These are phyloP conservation scores for Hippocampus comes DNA, from an alignment of 2,113 vertebrate species.

Conservation along the genomic window DNA sequence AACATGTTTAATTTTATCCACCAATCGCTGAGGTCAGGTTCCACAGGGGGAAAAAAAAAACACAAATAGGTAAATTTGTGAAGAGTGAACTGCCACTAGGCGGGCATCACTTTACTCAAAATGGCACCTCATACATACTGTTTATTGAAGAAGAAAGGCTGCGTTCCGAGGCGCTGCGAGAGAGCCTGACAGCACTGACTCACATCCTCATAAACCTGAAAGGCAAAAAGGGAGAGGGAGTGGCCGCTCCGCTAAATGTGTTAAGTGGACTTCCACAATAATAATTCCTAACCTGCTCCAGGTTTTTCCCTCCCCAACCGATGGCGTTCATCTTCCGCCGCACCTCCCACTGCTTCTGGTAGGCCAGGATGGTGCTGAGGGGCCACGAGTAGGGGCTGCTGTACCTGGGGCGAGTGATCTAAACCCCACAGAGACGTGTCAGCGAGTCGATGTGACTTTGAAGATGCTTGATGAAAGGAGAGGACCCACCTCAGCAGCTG, in stretches of 20 bases:
- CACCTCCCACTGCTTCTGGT: constrained; percentile 95
- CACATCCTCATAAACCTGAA: constrained; percentile 92
- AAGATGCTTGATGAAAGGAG: too few species aligned
- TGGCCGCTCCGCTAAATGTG: neutral
- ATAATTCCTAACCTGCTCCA: constrained; percentile 80
- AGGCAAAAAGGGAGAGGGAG: neutral
- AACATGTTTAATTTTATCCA: too few species aligned
- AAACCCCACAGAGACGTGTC: neutral
- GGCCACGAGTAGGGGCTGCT: constrained; percentile 78
- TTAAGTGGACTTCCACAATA: neutral
- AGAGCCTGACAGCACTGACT: constrained; percentile 94
- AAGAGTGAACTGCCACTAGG: neutral
- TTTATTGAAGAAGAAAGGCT: constrained; percentile 92
- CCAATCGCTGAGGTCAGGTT: too few species aligned
- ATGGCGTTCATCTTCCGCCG: constrained; percentile 94
- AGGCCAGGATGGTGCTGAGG: constrained; percentile 78
- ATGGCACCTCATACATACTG: constrained; percentile 78
- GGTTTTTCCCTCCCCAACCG: constrained; percentile 88
- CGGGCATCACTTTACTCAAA: neutral
- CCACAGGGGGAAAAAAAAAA: too few species aligned
- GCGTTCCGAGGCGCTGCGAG: constrained; percentile 89
- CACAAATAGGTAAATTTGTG: neutral
- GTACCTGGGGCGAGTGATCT: constrained; percentile 75
- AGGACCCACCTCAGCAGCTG: constrained; percentile 80
- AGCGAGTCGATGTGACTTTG: neutral